A percentile compares a stretch with the other conserved stretches of the same genome.
Evolutionary conservation across 2,888 invertebrate species (phyloP).

Genomic region (Hyposoter didymator): DNA sequence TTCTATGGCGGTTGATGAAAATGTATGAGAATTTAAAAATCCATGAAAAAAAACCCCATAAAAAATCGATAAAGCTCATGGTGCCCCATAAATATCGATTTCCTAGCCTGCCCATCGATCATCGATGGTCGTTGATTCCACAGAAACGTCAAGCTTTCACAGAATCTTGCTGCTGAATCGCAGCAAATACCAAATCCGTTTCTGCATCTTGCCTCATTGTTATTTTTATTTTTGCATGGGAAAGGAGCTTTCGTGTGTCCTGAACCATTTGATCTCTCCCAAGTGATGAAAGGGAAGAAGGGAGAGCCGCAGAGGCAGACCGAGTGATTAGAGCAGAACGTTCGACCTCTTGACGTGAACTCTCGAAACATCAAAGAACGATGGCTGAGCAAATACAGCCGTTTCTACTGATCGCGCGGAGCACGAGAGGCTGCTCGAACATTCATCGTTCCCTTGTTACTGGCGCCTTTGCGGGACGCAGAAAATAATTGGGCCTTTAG

Average conservation of each 20-base stretch:
- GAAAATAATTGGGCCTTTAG: neutral
- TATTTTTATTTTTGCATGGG: neutral
- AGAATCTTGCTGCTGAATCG: constrained; percentile 5
- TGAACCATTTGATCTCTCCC: neutral
- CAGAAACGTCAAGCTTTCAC: constrained; percentile 38
- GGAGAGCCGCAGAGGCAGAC: neutral
- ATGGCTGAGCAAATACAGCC: constrained; percentile 23
- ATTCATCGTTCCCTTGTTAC: neutral
- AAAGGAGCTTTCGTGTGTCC: constrained; percentile 22
- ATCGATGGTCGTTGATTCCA: neutral
- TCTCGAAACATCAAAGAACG: constrained; percentile 21
- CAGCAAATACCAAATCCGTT: constrained; percentile 46
- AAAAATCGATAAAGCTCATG: neutral
- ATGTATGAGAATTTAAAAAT: neutral
- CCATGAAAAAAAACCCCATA: neutral
- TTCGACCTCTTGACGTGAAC: constrained; percentile 15
- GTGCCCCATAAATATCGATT: neutral
- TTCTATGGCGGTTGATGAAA: neutral
- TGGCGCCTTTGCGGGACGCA: neutral
- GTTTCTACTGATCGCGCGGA: constrained; percentile 22
- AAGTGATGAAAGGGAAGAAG: neutral
- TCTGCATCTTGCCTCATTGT: constrained; percentile 1
- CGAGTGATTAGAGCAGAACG: constrained; percentile 4
- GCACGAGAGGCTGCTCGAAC: neutral
- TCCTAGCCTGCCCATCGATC: neutral